Percentiles rank a stretch among this genome's conserved stretches.
Evolutionary conservation across 2,888 invertebrate species (phyloP).

Genomic region (Oasisia sp.): DNA sequence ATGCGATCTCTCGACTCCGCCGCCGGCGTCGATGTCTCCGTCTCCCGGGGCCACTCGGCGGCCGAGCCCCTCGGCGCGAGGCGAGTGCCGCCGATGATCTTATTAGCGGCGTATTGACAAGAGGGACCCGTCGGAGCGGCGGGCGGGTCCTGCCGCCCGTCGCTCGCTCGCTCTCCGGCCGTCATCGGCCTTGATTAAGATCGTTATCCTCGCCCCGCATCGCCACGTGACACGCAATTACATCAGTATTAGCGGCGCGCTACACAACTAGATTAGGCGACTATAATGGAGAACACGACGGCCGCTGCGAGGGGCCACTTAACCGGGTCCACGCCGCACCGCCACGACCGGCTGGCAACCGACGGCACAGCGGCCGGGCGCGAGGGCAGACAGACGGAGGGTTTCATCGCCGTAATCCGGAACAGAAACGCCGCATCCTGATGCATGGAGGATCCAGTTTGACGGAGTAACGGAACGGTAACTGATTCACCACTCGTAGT

Average conservation of each 20-base stretch:
- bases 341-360: neutral
- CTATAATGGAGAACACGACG: neutral
- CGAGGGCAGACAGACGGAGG: too few species aligned
- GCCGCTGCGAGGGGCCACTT: neutral
- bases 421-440: too few species aligned
- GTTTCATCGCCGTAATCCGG: too few species aligned
- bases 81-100: neutral
- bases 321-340: neutral
- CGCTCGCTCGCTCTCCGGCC: neutral
- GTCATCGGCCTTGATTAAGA: neutral
- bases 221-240: conserved; percentile 12
- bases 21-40: neutral
- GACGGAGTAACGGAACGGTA: neutral
- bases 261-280: neutral
- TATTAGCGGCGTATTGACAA: neutral
- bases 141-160: neutral
- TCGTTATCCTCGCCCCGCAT: neutral
- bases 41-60: neutral
- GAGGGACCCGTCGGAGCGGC: neutral
- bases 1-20: neutral
- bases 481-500: neutral
- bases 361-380: neutral
- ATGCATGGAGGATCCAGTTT: neutral
- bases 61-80: neutral
- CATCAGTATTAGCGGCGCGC: conserved; percentile 12